Percentiles rank a stretch among this genome's conserved stretches.
phyloP scores from a whole-genome alignment of 2,888 invertebrate species.

The Xylophagus ater region DNA sequence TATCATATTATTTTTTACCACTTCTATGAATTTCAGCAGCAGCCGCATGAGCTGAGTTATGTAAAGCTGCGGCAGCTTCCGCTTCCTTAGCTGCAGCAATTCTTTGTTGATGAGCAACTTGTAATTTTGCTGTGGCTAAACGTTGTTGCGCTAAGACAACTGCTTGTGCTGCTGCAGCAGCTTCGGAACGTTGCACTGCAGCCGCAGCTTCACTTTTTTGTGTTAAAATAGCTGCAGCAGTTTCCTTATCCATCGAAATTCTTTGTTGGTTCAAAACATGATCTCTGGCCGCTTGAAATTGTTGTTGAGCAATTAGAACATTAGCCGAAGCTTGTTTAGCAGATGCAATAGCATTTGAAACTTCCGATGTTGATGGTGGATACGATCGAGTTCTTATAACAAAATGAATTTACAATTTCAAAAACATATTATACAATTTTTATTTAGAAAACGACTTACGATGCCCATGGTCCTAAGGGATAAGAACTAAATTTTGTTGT shows the following conservation, averaged over 20 bases:
- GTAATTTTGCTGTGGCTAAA: constrained; percentile 56
- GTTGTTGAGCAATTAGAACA: constrained; percentile 59
- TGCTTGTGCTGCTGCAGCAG: constrained; percentile 52
- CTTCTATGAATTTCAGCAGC: constrained; percentile 58
- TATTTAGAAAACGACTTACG: too few relatives aligned
- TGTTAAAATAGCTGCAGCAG: constrained; percentile 52
- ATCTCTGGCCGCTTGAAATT: constrained; percentile 62
- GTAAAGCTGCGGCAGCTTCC: constrained; percentile 59
- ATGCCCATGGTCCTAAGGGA: too few relatives aligned
- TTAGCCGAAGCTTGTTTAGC: constrained; percentile 63
- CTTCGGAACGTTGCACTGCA: constrained; percentile 54
- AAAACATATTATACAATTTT: too few relatives aligned
- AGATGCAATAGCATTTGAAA: constrained; percentile 58
- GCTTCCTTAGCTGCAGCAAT: constrained; percentile 61
- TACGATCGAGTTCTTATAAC: too few relatives aligned
- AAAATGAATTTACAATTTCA: too few relatives aligned
- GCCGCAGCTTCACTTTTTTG: constrained; percentile 57
- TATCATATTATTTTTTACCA: constrained; percentile 31
- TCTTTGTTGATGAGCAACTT: constrained; percentile 59
- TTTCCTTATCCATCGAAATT: constrained; percentile 61
- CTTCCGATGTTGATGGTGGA: constrained; percentile 49
- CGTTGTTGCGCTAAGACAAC: constrained; percentile 58
- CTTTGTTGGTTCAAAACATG: constrained; percentile 60
- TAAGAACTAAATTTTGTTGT: too few relatives aligned
- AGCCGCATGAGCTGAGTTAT: constrained; percentile 51